Evolutionary conservation across 2,888 invertebrate species (phyloP).

Genomic region (Cheilosia pagana): DNA sequence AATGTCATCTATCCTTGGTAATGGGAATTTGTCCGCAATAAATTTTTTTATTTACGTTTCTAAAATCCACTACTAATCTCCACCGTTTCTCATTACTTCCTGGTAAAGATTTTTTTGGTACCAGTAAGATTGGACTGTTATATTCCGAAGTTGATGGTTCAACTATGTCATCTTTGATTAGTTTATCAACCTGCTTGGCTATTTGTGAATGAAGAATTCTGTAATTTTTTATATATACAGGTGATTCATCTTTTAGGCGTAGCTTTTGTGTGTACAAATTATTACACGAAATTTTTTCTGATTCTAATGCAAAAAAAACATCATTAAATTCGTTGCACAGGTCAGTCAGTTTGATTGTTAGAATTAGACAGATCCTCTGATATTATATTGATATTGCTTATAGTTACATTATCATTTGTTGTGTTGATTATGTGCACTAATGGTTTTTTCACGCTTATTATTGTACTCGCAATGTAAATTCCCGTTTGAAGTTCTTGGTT

Average conservation of each 20-base stretch:
- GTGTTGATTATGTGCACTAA: no score
- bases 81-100: background rate
- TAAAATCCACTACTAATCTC: slow-evolving; percentile 6
- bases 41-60: slow-evolving; percentile 10
- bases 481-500: no score
- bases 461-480: no score
- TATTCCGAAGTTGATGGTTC: no score
- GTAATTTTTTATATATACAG: slow-evolving; percentile 2
- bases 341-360: background rate
- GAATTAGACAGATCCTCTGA: no score
- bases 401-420: no score
- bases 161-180: no score
- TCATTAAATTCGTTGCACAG: background rate
- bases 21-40: slow-evolving; percentile 24
- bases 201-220: slow-evolving; percentile 3
- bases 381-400: no score
- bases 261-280: slow-evolving; percentile 1
- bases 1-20: slow-evolving; percentile 36
- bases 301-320: background rate
- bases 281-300: background rate
- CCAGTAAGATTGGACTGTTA: background rate
- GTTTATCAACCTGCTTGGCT: no score
- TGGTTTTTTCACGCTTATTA: no score
- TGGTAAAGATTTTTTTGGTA: slow-evolving; percentile 14
- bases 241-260: background rate